Conservation (phyloP, 2,113 vertebrate species). For the Entosphenus tridentatus region DNA sequence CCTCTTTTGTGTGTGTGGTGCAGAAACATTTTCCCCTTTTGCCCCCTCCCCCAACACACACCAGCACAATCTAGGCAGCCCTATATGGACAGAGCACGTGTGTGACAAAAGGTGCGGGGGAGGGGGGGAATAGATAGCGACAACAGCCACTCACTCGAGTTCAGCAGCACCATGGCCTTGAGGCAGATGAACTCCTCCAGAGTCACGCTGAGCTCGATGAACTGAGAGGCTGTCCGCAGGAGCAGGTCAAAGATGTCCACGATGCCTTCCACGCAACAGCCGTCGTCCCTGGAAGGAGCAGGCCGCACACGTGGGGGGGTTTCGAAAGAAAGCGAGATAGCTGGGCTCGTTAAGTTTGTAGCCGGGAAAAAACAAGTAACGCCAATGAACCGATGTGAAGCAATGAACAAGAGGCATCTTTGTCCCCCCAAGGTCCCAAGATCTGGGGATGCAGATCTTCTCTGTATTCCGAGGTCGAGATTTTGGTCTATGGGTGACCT, state of each 20-base stretch:
- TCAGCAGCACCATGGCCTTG: slow-evolving; percentile 94
- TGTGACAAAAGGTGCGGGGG: background rate
- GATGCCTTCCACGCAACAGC: slow-evolving; percentile 85
- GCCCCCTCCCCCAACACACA: background rate
- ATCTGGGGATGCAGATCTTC: no score
- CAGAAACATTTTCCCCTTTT: background rate
- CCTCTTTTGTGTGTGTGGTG: no score
- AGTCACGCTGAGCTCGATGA: slow-evolving; percentile 75
- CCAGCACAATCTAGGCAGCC: background rate
- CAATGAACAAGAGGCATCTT: no score
- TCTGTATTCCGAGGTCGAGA: no score
- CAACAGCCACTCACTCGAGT: slow-evolving; percentile 55
- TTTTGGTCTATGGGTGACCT: no score
- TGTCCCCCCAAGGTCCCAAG: no score
- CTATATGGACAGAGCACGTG: background rate
- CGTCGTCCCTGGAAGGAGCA: slow-evolving; percentile 44
- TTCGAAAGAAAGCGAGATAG: no score
- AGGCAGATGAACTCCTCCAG: slow-evolving; percentile 87
- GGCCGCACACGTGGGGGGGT: no score
- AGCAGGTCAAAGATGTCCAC: slow-evolving; percentile 98
- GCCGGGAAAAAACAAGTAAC: no score
- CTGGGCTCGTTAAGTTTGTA: no score
- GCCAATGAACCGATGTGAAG: no score
- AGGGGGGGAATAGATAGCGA: background rate
- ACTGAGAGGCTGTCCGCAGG: slow-evolving; percentile 62